Evolutionary conservation across 2,888 invertebrate species (phyloP).

Genomic region (Habroteleia sp.): DNA sequence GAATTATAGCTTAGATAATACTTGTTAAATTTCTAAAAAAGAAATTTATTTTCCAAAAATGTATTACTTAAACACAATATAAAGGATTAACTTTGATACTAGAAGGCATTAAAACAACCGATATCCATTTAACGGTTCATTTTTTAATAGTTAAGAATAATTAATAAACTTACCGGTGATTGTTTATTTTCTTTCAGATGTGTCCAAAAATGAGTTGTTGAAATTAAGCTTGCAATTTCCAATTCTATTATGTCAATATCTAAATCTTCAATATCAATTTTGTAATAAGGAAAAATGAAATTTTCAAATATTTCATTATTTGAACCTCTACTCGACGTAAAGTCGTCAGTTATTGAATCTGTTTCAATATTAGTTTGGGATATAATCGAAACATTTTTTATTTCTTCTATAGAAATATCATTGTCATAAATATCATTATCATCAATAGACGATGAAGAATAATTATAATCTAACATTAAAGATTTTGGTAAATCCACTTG

Average conservation of each 20-base stretch:
- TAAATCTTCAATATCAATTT: conserved; percentile 13
- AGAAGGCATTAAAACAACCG: background rate
- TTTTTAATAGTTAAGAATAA: background rate
- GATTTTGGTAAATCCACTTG: background rate
- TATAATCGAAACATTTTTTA: conserved; percentile 2
- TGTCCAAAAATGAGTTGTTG: conserved; percentile 1
- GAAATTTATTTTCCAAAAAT: background rate
- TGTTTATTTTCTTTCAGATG: conserved; percentile 33
- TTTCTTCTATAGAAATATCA: conserved; percentile 2
- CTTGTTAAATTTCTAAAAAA: conserved; percentile 10
- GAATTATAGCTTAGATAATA: conserved; percentile 7
- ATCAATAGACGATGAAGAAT: background rate
- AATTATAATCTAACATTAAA: background rate
- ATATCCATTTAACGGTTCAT: background rate
- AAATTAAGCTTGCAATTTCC: conserved; percentile 4
- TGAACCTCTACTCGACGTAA: background rate
- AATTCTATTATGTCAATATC: conserved; percentile 1
- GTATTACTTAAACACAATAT: background rate
- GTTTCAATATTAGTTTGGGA: conserved; percentile 1
- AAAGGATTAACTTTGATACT: too few relatives aligned
- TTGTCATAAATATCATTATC: background rate
- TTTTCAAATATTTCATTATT: background rate
- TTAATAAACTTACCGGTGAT: conserved; percentile 18
- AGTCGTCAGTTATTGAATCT: background rate
- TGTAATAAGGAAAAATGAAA: conserved; percentile 2